Evolutionary conservation across 2,888 invertebrate species (phyloP), one percentile per base, ranked within the genome.

Genomic region (Eurytoma adleriae): DNA sequence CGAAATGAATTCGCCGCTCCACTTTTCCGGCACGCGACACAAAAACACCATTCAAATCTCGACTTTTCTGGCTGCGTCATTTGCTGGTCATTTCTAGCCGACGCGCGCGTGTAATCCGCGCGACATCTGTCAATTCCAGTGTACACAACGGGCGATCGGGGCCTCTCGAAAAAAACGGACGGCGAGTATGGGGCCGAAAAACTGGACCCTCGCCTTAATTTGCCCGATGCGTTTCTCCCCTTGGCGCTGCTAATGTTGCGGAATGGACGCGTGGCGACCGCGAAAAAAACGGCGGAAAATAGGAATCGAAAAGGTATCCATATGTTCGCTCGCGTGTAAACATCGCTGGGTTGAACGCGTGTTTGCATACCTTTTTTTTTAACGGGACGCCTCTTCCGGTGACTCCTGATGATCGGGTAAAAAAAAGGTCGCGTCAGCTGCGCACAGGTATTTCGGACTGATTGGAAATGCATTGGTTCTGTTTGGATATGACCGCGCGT

Each of bases 61-160:
- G 67, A 61, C 20, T 80, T 77, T 79, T 74, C 68, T 80, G 62
- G 48, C 40, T 40, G 54, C 68, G 81, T 81, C 81, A 78, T 76
- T 82, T 59, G 52, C 76, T 72, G 76, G 68, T 79, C 78, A 76
- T 76, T 81, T 72, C 62, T 57, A 59, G 40, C 16, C 16, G 16
- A n/a, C n/a, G 27, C n/a, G 3, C 5, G 24, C 1, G 18, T 20
- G 48, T 69, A 70, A 68, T 69, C 73, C 72, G 52, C 56, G 13
- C 57, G 30, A 40, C 79, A 79, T 79, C 79, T 79, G 79, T 75
- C 75, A 67, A 62, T 13, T 71, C 13, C 13, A 30, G 16, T 27
- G 40, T 52, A n/a, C 1, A 13, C 0, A 56, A 56, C 30, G 1
- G 30, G 10, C 40, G 40, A 40, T 40, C 40, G 10, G 40, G 40